Base-by-base conservation (phyloP, 2,113 vertebrate species). In the Acanthisitta chloris region DNA sequence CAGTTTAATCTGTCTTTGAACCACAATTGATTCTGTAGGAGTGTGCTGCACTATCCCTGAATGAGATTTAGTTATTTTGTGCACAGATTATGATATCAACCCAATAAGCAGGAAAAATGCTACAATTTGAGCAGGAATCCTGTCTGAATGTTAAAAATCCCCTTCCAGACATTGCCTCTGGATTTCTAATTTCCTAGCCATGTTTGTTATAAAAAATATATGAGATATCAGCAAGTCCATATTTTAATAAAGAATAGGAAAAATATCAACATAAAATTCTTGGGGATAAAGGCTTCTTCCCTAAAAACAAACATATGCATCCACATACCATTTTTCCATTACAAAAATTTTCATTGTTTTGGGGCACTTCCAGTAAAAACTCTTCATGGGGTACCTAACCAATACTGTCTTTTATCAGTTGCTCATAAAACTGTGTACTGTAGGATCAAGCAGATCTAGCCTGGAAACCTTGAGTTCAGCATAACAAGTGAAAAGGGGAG, bases 51-150 rank as follows among this genome's bases (percentile, higher is more conserved):
- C 42, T 76, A 12, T 45, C 34, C 9, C 12, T 66, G 16, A 91
- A n/a, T 28, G 88, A 86, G 72, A 48, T 49, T 81, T 61, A 87
- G 55, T 55, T 95, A 82, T 90, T 87, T 87, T 71, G 69, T 65
- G 40, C 59, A 40, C 21, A 90, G 67, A 72, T 88, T 81, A 72
- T 92, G 57, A 86, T 59, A 91, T 85, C 70, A 83, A 36, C 58
- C 70, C 67, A 90, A 59, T 55, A 89, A 61, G 66, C 16, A 84
- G 89, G 45, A 81, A 69, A 95, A 96, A 96, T 80, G 59, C 31
- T 73, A 33, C 33, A 67, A 31, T 86, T 94, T 79, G 59, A 92
- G 54, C 51, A 78, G 61, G 34, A 90, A 23, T 69, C 36, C 51
- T 24, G 28, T 7, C 29, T 84, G 57, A 45, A 45, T 62, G 85